These are phyloP conservation scores for Clytia hemisphaerica DNA, from an alignment of 30 jellyfish, hydroid and myxozoan species.

Conservation along the genomic window DNA sequence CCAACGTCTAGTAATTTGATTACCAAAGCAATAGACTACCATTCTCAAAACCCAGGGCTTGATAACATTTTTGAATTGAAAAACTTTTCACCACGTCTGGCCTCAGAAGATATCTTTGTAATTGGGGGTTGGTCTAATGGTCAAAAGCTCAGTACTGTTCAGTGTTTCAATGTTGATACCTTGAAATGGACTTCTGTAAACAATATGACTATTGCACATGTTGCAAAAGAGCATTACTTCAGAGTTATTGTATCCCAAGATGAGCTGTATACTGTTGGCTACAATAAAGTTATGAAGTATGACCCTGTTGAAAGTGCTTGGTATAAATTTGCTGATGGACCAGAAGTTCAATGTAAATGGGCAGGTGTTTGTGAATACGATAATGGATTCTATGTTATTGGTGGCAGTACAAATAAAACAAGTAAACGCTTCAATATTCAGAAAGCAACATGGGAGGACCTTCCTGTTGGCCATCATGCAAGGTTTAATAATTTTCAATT, in stretches of 20 bases:
- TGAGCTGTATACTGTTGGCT: constrained; percentile 74
- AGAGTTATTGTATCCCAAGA: constrained; percentile 87
- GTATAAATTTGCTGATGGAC: constrained; percentile 82
- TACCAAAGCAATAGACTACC: constrained; percentile 51
- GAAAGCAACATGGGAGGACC: constrained; percentile 49
- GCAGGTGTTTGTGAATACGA: constrained; percentile 77
- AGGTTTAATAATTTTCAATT: constrained; percentile 16
- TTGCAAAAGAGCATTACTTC: constrained; percentile 70
- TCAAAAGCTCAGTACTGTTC: constrained; percentile 88
- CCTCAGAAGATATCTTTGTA: constrained; percentile 82
- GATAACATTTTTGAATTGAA: constrained; percentile 13
- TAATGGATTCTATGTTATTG: constrained; percentile 67
- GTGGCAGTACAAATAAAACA: constrained; percentile 73
- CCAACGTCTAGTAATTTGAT: constrained; percentile 47
- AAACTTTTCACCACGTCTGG: constrained; percentile 63
- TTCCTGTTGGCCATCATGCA: constrained; percentile 64
- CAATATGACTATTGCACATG: constrained; percentile 75
- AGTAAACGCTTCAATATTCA: constrained; percentile 72
- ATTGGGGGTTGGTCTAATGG: constrained; percentile 99
- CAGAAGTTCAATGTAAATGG: constrained; percentile 97
- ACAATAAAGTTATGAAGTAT: constrained; percentile 56
- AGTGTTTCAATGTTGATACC: constrained; percentile 84
- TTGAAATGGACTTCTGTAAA: constrained; percentile 78
- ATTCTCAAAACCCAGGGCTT: background rate
- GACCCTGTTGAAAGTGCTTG: constrained; percentile 81